Evolutionary conservation across 2,797 vertebrate genomes (phyloP).

Genomic region (Lagodon rhomboides): DNA sequence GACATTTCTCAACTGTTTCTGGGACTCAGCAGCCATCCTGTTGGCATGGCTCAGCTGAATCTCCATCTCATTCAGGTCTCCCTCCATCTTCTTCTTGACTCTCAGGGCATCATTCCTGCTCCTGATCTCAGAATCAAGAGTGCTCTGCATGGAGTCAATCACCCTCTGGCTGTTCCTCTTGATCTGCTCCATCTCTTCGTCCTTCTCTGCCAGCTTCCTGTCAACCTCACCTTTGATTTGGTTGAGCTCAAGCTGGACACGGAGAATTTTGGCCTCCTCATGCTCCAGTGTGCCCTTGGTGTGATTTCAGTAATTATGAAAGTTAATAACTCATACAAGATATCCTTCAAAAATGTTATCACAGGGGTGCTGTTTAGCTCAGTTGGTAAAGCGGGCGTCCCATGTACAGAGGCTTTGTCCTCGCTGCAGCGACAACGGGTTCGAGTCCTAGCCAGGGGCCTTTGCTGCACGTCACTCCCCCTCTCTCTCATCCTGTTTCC

Average conservation of each 20-base stretch:
- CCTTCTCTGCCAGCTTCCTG: conserved; percentile 90
- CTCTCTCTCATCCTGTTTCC: no score
- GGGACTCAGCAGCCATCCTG: conserved; percentile 87
- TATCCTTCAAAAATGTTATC: background rate
- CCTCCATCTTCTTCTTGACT: conserved; percentile 94
- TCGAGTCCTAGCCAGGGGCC: no score
- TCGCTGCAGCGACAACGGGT: no score
- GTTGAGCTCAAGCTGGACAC: conserved; percentile 90
- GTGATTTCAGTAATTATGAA: background rate
- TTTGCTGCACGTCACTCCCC: no score
- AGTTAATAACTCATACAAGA: background rate
- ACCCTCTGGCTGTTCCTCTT: conserved; percentile 90
- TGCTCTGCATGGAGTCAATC: conserved; percentile 86
- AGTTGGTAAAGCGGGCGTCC: no score
- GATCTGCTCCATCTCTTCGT: conserved; percentile 92
- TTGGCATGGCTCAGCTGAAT: conserved; percentile 91
- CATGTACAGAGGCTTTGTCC: no score
- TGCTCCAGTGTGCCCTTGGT: conserved; percentile 89
- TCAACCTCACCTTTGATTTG: conserved; percentile 91
- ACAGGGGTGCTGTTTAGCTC: no score
- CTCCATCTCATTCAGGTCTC: conserved; percentile 91
- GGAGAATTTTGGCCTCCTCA: conserved; percentile 90
- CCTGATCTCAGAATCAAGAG: conserved; percentile 88
- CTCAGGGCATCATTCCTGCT: conserved; percentile 91
- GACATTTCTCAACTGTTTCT: conserved; percentile 89